Conservation (phyloP, 2,888 invertebrate genomes). For the Drosophila prolongata region DNA sequence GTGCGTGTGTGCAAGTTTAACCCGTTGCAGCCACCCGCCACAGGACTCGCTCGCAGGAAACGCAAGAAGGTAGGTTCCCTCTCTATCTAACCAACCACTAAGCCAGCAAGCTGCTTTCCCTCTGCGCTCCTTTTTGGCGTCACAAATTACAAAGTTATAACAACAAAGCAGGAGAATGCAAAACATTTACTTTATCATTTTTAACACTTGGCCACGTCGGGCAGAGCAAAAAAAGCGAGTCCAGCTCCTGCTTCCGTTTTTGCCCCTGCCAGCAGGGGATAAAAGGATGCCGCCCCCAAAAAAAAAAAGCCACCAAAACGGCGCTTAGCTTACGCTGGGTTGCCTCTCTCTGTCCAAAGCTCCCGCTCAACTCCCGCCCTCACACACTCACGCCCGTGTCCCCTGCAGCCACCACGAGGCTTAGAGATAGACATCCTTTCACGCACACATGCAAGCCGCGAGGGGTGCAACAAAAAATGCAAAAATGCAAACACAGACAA, state of each 20-base stretch:
- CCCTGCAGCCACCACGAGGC: constrained; percentile 24
- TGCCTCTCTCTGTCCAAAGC: constrained; percentile 16
- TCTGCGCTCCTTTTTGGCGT: constrained; percentile 31
- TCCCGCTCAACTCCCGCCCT: not conserved
- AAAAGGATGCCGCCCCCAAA: not conserved
- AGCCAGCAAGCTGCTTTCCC: no score
- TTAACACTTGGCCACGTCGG: constrained; percentile 51
- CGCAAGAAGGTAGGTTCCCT: constrained; percentile 17
- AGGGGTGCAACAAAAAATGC: constrained; percentile 38
- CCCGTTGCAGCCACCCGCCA: not conserved
- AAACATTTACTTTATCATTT: constrained; percentile 76
- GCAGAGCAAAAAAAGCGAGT: constrained; percentile 2
- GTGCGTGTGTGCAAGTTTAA: constrained; percentile 8
- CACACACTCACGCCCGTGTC: not conserved
- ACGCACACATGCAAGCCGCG: constrained; percentile 11
- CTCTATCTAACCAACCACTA: not conserved
- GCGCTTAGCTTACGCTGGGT: constrained; percentile 60
- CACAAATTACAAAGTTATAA: constrained; percentile 73
- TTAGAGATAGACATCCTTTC: constrained; percentile 30
- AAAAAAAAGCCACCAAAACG: constrained; percentile 34
- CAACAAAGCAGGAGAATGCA: constrained; percentile 67
- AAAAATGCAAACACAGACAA: constrained; percentile 67
- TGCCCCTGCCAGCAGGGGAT: constrained; percentile 10
- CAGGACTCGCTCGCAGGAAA: constrained; percentile 3
- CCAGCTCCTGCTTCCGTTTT: constrained; percentile 12